Evolutionary conservation across 2,888 invertebrate species (phyloP), one percentile per base, ranked within the genome.

Genomic region (Leptinotarsa peninsularis): DNA sequence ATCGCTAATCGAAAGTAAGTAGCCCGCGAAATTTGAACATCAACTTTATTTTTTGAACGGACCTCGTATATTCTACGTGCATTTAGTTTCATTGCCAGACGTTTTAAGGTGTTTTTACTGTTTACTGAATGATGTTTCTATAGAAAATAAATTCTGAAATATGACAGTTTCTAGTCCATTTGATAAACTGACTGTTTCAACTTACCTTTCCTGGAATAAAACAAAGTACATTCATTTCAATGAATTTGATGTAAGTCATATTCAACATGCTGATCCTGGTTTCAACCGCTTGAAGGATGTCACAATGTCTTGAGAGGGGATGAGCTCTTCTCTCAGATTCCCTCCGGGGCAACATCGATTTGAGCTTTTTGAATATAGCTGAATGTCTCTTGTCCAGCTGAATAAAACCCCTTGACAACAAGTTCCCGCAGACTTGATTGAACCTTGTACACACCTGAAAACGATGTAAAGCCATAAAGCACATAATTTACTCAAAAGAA

Each of bases 151-250:
- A 27, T 27, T 27, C 1, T 27, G 27, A 27, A 33, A 33, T 33
- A 33, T 7, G 33, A 27, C 27, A 33, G 4, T 43, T 43, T 43
- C 10, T 10, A 10, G 10, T 43, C 43, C 10, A 43, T 0, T 33
- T 0, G 10, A 43, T 33, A 43, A 43, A 43, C 10, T 43, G 43
- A 43, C 43, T 52, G 52, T 17, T 50, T 17, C 43, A 71, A 81
- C 83, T 88, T 85, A 97, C 96, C 91, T 95, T 96, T 74, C 98
- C 98, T 0, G 98, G 97, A 84, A 98, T 97, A 85, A 98, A 98
- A 86, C 97, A 97, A 85, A 97, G 96, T 23, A 95, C 88, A 75
- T 94, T 93, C 54, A 92, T 90, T 81, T 97, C 96, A 49, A 97
- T 95, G 85, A 95, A 96, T 88, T 96, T 97, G 75, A 93, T 92